Evolutionary conservation across 2,113 vertebrate species (phyloP).

Genomic region (Sphaerodactylus townsendi): DNA sequence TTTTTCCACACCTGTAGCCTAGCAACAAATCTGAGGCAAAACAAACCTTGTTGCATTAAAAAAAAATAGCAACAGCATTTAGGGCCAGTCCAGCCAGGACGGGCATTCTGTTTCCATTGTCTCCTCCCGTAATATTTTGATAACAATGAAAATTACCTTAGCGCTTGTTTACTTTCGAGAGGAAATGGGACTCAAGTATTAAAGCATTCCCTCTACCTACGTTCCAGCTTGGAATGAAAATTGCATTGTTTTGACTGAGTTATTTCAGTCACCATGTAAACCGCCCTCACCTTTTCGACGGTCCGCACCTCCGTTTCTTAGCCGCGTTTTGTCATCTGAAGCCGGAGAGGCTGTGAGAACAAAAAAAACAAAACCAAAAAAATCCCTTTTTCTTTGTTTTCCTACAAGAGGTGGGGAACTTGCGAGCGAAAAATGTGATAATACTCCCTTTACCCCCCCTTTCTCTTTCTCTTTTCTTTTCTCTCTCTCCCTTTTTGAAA

Average conservation of each 20-base stretch:
- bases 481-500: background rate
- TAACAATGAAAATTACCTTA: slow-evolving; percentile 70
- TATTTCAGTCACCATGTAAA: slow-evolving; percentile 68
- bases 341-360: slow-evolving; percentile 30
- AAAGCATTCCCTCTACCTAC: slow-evolving; percentile 46
- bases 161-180: slow-evolving; percentile 54
- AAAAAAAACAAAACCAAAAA: background rate
- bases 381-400: slow-evolving; percentile 49
- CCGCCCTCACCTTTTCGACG: slow-evolving; percentile 50
- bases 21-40: slow-evolving; percentile 60
- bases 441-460: background rate
- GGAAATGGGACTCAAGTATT: slow-evolving; percentile 68
- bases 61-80: slow-evolving; percentile 56
- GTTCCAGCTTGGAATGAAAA: slow-evolving; percentile 66
- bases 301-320: slow-evolving; percentile 49
- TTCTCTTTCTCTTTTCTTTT: too few relatives aligned
- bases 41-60: slow-evolving; percentile 39
- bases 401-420: slow-evolving; percentile 43
- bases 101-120: slow-evolving; percentile 50
- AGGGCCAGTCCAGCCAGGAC: slow-evolving; percentile 48
- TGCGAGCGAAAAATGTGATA: slow-evolving; percentile 62
- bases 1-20: slow-evolving; percentile 52
- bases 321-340: slow-evolving; percentile 57
- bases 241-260: slow-evolving; percentile 66
- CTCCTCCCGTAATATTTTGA: slow-evolving; percentile 67